Evolutionary conservation across 2,888 invertebrate species (phyloP).

Genomic region (Caradrina kadenii): DNA sequence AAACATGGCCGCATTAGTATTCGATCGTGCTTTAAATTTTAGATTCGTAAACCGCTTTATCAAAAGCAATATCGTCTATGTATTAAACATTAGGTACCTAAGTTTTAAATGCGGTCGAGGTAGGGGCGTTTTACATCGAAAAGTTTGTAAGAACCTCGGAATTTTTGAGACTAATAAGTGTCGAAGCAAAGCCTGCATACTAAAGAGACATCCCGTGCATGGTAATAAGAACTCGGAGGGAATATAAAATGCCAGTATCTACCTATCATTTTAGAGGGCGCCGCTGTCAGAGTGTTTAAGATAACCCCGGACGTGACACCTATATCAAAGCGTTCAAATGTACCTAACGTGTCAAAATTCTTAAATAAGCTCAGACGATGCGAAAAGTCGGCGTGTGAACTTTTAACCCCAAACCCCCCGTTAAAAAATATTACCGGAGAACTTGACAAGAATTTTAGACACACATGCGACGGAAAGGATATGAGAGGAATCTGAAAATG

Average conservation of each 20-base stretch:
- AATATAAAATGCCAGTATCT: conserved; percentile 85
- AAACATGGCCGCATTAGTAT: conserved; percentile 86
- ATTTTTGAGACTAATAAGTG: conserved; percentile 90
- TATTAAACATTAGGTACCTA: conserved; percentile 88
- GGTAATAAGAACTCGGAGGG: conserved; percentile 84
- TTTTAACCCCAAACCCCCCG: conserved; percentile 49
- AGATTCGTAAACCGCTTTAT: conserved; percentile 90
- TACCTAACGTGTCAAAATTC: conserved; percentile 72
- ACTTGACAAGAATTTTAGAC: conserved; percentile 53
- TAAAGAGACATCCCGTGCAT: conserved; percentile 85
- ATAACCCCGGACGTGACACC: conserved; percentile 79
- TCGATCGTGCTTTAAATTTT: conserved; percentile 88
- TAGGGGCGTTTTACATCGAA: conserved; percentile 80
- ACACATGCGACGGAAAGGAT: conserved; percentile 1
- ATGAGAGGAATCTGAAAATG: conserved; percentile 14
- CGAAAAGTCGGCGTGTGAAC: conserved; percentile 55
- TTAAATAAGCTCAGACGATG: conserved; percentile 63
- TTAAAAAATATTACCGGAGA: conserved; percentile 57
- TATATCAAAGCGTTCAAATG: conserved; percentile 75
- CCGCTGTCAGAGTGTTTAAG: conserved; percentile 78
- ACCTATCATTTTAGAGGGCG: conserved; percentile 81
- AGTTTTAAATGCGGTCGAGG: conserved; percentile 84
- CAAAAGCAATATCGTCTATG: conserved; percentile 89
- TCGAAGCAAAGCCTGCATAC: conserved; percentile 85
- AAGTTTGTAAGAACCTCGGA: conserved; percentile 83